Evolutionary conservation across 2,113 vertebrate species (phyloP).

Genomic region (Odontesthes bonariensis): DNA sequence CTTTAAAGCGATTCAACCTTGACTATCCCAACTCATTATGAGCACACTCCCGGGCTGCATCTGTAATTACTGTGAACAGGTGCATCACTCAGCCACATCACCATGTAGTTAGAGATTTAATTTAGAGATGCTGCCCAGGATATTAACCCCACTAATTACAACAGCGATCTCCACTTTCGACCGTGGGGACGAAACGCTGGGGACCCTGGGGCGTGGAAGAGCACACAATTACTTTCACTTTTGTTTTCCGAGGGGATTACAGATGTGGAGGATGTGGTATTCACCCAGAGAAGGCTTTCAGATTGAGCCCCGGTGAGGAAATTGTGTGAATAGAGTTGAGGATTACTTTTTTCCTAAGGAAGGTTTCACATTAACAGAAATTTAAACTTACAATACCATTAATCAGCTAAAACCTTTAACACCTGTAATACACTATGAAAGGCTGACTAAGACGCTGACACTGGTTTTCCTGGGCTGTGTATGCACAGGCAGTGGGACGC

Average conservation of each 20-base stretch:
- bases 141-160: conserved; percentile 84
- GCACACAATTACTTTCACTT: conserved; percentile 64
- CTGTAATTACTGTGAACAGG: conserved; percentile 81
- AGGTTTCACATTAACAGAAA: neutral
- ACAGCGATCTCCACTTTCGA: conserved; percentile 47
- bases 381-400: neutral
- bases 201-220: conserved; percentile 61
- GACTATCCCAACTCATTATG: conserved; percentile 75
- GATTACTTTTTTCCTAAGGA: neutral
- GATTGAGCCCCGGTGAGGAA: conserved; percentile 25
- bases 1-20: conserved; percentile 76
- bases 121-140: conserved; percentile 79
- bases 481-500: neutral
- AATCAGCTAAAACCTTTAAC: neutral
- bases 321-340: conserved; percentile 10
- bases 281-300: conserved; percentile 35
- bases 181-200: conserved; percentile 48
- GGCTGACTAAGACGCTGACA: neutral
- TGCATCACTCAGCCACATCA: conserved; percentile 75
- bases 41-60: conserved; percentile 58
- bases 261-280: conserved; percentile 25
- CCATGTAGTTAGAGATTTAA: conserved; percentile 78
- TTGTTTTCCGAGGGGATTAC: conserved; percentile 55
- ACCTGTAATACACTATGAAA: neutral
- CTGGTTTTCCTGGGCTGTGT: neutral